Percentiles rank a stretch among this genome's conserved stretches.
phyloP scores from a whole-genome alignment of 2,888 invertebrate species.

The Orthosia incerta region DNA sequence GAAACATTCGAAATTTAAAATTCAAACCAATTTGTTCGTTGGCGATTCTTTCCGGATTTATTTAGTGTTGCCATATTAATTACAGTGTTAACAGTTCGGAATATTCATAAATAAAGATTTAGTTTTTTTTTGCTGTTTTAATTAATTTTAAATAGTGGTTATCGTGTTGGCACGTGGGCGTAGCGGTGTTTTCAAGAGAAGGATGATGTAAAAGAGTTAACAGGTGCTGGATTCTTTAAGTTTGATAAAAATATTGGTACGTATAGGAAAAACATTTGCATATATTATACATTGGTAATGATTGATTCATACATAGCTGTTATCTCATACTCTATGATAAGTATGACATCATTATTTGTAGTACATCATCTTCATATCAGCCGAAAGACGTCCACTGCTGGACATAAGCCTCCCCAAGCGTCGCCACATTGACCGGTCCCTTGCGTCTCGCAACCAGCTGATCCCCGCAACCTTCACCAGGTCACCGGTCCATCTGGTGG shows the following conservation, averaged over 20 bases:
- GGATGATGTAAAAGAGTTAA: constrained; percentile 32
- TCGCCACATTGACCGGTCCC: too few species aligned
- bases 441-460: too few species aligned
- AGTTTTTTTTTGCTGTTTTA: constrained; percentile 44
- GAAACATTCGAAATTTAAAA: constrained; percentile 64
- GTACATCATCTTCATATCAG: too few species aligned
- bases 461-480: too few species aligned
- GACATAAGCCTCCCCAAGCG: too few species aligned
- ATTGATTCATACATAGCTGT: not conserved
- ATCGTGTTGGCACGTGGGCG: constrained; percentile 56
- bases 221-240: constrained; percentile 22
- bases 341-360: too few species aligned
- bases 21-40: constrained; percentile 60
- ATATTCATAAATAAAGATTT: constrained; percentile 57
- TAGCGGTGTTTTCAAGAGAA: constrained; percentile 41
- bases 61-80: constrained; percentile 62
- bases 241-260: too few species aligned
- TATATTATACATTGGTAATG: not conserved
- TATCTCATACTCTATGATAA: too few species aligned
- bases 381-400: too few species aligned
- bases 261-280: not conserved
- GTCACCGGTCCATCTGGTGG: too few species aligned
- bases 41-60: constrained; percentile 45
- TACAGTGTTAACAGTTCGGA: constrained; percentile 59
- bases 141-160: constrained; percentile 60